A percentile compares a stretch with the other conserved stretches of the same genome.
phyloP scores from a whole-genome alignment of 2,113 vertebrate species.

The Antigone vipio region DNA sequence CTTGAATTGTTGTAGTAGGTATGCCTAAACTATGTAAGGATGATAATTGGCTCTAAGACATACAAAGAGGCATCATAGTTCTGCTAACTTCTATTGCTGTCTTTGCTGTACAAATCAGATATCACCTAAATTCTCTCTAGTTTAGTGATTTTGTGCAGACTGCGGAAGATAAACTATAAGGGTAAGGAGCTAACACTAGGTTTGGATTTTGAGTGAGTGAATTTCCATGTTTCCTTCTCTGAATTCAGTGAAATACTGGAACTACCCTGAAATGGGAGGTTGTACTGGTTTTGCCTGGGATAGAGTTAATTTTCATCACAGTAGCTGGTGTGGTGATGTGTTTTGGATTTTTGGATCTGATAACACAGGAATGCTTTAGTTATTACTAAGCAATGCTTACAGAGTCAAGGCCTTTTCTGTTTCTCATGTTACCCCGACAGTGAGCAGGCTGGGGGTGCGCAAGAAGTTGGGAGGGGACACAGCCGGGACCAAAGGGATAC shows the following conservation, averaged over 20 bases:
- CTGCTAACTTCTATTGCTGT: not conserved
- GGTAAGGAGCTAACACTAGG: not conserved
- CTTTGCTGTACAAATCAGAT: not conserved
- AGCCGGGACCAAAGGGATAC: accelerated
- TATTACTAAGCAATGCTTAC: not conserved
- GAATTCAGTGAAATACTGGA: not conserved
- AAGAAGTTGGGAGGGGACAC: not conserved
- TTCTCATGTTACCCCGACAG: accelerated
- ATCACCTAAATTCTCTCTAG: not conserved
- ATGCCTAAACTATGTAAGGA: not conserved
- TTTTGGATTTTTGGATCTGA: not conserved
- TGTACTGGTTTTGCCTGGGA: not conserved
- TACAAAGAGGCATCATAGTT: not conserved
- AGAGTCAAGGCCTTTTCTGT: not conserved
- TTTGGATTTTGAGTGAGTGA: not conserved
- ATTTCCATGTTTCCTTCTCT: not conserved
- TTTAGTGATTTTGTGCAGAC: not conserved
- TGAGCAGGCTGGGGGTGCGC: accelerated
- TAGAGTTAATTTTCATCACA: not conserved
- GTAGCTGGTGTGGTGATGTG: not conserved
- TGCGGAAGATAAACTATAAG: not conserved
- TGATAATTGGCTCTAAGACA: not conserved
- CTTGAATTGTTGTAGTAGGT: not conserved
- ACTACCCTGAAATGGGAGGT: not conserved
- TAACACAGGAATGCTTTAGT: not conserved